These are phyloP conservation scores for Pseudomyrmex gracilis DNA, from an alignment of 1,140 invertebrate species.

Conservation along the genomic window DNA sequence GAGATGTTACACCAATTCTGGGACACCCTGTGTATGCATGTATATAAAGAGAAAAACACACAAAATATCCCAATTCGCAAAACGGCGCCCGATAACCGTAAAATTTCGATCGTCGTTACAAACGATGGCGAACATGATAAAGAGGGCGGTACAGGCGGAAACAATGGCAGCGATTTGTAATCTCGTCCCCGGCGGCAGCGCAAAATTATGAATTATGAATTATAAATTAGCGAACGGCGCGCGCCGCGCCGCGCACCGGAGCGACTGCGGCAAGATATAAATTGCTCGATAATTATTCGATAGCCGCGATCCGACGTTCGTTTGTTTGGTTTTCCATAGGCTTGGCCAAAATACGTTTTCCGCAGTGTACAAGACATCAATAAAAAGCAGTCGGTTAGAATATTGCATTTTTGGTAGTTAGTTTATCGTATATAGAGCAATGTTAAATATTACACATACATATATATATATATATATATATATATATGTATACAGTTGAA, in stretches of 20 bases:
- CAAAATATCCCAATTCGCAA: conserved; percentile 33
- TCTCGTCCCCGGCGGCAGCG: conserved; percentile 43
- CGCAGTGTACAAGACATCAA: neutral
- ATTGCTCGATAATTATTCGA: conserved; percentile 75
- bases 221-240: conserved; percentile 71
- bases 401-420: conserved; percentile 4
- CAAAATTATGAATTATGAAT: conserved; percentile 76
- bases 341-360: conserved; percentile 26
- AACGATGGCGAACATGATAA: conserved; percentile 44
- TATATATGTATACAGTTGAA: neutral
- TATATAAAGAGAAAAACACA: conserved; percentile 21
- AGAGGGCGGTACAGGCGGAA: conserved; percentile 42
- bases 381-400: conserved; percentile 24
- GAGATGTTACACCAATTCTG: no score
- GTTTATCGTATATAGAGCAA: no score
- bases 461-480: neutral
- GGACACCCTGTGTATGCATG: no score
- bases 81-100: conserved; percentile 40
- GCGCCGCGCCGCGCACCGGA: neutral
- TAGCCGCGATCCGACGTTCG: conserved; percentile 33
- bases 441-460: neutral
- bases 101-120: conserved; percentile 54
- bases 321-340: conserved; percentile 25
- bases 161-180: conserved; percentile 63
- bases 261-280: conserved; percentile 67